Base-by-base conservation (phyloP, 2,113 vertebrate species). In the Maccullochella peelii region DNA sequence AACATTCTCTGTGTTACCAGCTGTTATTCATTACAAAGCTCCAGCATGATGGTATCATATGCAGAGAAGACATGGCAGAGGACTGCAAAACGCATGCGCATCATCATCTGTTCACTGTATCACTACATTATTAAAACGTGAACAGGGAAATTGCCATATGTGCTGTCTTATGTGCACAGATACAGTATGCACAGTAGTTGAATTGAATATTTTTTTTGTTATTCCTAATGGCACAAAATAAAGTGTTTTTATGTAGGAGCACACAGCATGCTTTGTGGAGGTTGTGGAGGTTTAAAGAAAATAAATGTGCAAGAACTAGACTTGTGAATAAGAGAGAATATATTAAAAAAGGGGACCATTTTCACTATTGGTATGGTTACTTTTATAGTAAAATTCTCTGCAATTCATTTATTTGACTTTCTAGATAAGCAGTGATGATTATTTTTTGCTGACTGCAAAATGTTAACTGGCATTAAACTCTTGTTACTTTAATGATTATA, bases 71-170 rank as follows among this genome's bases (percentile, higher is more conserved):
- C 63, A 50, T 57, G 57, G n/a, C 54, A 67, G 25, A 21, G 14
- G 49, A 65, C 75, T 57, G 73, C 47, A 69, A 62, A 77, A 68
- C 58, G 12, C 55, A 68, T 30, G 12, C 52, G 63, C n/a, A 20
- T 42, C 70, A 59, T 82, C 73, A 82, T 82, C 80, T 73, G 62
- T 74, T 86, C 57, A 30, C 42, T 40, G 47, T 47, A 40, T 62
- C 54, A 76, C 18, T 20, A 59, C 57, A 63, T 82, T 82, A 73
- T 82, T 62, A 75, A 77, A 86, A 77, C 8, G 3, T 77, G 66
- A 71, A 66, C 59, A 36, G 59, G 66, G 36, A 77, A 72, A 81
- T 67, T 72, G 49, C 52, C 66, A 66, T 80, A 80, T 85, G 77
- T 63, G 38, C 65, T 0, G 6, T 63, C 44, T 50, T 52, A 57